Evolutionary conservation across 1,140 invertebrate species (phyloP), one percentile per base, ranked within the genome.

Genomic region (Drosophila tropicalis): DNA sequence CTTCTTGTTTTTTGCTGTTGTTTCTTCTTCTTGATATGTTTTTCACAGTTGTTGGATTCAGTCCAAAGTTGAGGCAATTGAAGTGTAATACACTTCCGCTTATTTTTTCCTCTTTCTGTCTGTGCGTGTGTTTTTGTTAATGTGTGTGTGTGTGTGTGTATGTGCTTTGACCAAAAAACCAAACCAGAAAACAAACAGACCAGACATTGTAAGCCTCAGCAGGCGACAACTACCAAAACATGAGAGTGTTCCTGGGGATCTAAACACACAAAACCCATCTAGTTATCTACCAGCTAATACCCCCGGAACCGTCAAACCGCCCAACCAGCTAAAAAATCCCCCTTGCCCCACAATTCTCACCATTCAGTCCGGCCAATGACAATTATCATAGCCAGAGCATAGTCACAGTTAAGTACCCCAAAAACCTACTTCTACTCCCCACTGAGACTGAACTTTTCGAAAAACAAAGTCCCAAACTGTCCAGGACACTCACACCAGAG

Each of bases 31-130:
- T 36, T 36, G 41, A 44, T 41, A 62, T 70, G 29, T 56, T 44
- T 55, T 39, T 47, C 36, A 12, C 36, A 39, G 36, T 39, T 68
- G 70, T 68, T 75, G 75, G 71, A 61, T 71, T 44, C 22, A 40
- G 72, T 76, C 62, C 74, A 77, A 73, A 81, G 63, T 67, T 78
- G 40, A 62, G 67, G 51, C 75, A 77, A 78, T 78, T 78, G 76
- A 78, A 78, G 69, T 66, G 72, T 76, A 76, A 62, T 76, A 67
- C 72, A 80, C 72, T 79, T 87, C 80, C 76, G 80, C 76, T 67
- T 60, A 54, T 67, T 40, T 78, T 75, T 57, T 36, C 36, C 7
- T 34, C n/a, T 34, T 34, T 17, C 7, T 4, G 1, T 22, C 0
- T 22, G 3, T 51, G 17, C 7, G 6, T 17, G 5, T 15, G 13